Base-by-base conservation (phyloP, 2,888 invertebrate genomes). In the Hypercompe scribonia region DNA sequence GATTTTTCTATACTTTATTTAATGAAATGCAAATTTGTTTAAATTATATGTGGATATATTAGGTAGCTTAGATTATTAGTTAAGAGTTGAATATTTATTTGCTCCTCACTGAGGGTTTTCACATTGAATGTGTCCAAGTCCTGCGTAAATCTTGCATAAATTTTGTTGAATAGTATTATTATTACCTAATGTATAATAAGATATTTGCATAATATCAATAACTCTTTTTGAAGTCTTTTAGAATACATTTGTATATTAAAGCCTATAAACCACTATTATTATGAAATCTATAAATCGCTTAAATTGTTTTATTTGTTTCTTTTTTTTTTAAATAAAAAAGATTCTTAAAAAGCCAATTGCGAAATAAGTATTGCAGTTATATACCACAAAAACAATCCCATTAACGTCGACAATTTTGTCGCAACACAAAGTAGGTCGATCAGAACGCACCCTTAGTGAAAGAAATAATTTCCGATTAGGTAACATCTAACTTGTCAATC, bases 391-490 rank as follows among this genome's bases (percentile, higher is more conserved):
- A 68, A 70, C 46, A 10, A 46, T 28, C 65, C 31, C 36, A 65
- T 50, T 70, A 70, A 7, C 2, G 42, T 69, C 69, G 31, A 61
- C 36, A 46, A 33, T 61, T 65, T 66, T 71, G 71, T 46, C 71
- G 71, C 63, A 67, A 67, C 63, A 61, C 13, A 61, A 72, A 80
- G 63, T 72, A 42, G 66, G 70, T 68, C 67, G 68, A 61, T 73
- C 46, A 54, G 68, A 69, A 74, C 77, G 66, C 70, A 70, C 74
- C 83, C 79, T 73, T 71, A 81, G 72, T 50, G 61, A 72, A 76
- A 75, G 64, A 83, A 76, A 81, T 78, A 77, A 83, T 81, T 75
- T 81, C 71, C 75, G 78, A 82, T 79, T 82, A 76, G 79, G 70
- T 75, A 82, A 82, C 76, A 68, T 24, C 75, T 18, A 50, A 15